Evolutionary conservation across 2,888 invertebrate genomes (phyloP), one percentile per base, ranked within the genome.

Genomic region (Liodrosophila aerea): DNA sequence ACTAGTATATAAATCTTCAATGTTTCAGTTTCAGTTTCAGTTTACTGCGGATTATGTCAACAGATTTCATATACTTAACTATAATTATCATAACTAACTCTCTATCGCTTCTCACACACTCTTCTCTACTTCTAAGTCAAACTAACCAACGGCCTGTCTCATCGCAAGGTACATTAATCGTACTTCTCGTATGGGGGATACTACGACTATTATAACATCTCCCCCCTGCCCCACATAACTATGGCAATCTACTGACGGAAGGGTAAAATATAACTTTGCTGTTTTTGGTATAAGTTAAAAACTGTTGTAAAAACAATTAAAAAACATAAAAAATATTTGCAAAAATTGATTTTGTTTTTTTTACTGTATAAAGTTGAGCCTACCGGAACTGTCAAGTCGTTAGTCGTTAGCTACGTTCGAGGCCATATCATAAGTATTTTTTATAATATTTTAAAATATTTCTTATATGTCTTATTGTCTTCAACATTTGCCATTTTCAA

Each of bases 401-500:
- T 43, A 63, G 54, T 62, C 46, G 34, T 30, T 43, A 33, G 43
- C 63, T 57, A 43, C 54, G 40, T 63, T 58, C 53, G 37, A 64
- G 67, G 59, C 64, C 61, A 27, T 74, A 29, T 62, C 65, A 63
- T 76, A 64, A 46, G 58, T 57, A 59, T 60, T 57, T 54, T 46
- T 4, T 15, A 22, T 15, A 13, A n/a, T 13, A 7, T 9, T 16
- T 45, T 60, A 45, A 11, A 47, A 36, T 58, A 53, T 51, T 71
- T 56, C 68, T 64, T 53, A 57, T 72, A 58, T 59, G 57, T 73
- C 67, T 82, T 82, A 82, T 82, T 82, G 81, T 82, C 81, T 85
- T 81, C 76, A 83, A 70, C 85, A 56, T 65, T 78, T 80, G 58
- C 59, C 73, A 40, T 77, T 52, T 63, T 68, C 34, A 60, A 63